These are phyloP conservation scores for Cydia pomonella DNA, from an alignment of 1,140 invertebrate genomes.

Conservation along the genomic window DNA sequence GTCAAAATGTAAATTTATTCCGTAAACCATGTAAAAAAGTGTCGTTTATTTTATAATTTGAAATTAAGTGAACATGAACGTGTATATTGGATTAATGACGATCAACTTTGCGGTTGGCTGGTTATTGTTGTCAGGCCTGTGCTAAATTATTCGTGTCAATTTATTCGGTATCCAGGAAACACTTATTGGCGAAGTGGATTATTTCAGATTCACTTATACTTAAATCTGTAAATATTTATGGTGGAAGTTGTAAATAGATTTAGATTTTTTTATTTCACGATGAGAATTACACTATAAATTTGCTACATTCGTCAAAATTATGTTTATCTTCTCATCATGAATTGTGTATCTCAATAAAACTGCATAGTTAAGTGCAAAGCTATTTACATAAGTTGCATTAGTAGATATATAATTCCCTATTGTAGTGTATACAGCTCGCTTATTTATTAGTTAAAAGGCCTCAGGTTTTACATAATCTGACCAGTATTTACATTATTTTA, in stretches of 20 bases:
- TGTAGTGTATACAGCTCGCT: no score
- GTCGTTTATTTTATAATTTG: not conserved
- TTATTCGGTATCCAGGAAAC: not conserved
- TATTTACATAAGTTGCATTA: not conserved
- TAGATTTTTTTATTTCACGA: no score
- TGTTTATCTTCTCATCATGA: no score
- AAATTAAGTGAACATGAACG: not conserved
- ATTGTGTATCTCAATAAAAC: not conserved
- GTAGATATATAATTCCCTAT: not conserved
- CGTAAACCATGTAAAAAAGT: not conserved
- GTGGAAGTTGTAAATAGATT: no score
- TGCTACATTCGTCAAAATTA: no score
- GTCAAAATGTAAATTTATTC: not conserved
- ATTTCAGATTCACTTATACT: not conserved
- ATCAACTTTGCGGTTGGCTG: not conserved
- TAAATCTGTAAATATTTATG: not conserved
- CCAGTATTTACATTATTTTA: no score
- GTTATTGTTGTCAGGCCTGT: conserved; percentile 1
- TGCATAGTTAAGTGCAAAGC: not conserved
- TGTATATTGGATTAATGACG: conserved; percentile 15
- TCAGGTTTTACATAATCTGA: no score
- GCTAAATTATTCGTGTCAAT: not conserved
- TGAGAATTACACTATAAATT: no score
- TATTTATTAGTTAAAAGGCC: no score
- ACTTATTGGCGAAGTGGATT: not conserved